These are phyloP conservation scores for Brachionus rotundiformis DNA, from an alignment of 1,140 invertebrate species.

Conservation along the genomic window DNA sequence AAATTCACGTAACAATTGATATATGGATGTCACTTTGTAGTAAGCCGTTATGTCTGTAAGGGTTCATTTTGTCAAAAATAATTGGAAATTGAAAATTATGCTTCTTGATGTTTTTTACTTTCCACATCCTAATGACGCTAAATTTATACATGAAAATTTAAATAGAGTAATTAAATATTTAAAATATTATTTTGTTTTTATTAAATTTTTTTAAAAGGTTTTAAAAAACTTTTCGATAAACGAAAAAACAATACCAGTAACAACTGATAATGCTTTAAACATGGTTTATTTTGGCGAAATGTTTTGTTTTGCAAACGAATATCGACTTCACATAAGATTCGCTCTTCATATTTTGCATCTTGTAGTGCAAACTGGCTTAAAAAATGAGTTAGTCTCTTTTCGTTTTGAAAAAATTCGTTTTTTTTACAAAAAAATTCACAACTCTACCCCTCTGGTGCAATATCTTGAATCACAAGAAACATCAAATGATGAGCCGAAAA, in stretches of 20 bases:
- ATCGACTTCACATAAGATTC: background rate
- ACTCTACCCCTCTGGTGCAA: background rate
- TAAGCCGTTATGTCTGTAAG: too few relatives aligned
- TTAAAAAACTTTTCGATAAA: background rate
- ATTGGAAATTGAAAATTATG: constrained; percentile 54
- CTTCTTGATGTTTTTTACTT: constrained; percentile 51
- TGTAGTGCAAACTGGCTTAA: background rate
- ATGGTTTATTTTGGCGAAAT: background rate
- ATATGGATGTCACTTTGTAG: too few relatives aligned
- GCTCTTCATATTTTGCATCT: background rate
- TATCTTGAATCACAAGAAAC: background rate
- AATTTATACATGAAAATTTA: constrained; percentile 52
- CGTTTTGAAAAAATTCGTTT: too few relatives aligned
- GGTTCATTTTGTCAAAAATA: constrained; percentile 53
- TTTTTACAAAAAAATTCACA: background rate
- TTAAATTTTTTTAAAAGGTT: background rate
- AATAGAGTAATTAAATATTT: constrained; percentile 28
- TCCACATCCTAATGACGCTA: constrained; percentile 51
- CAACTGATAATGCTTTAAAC: background rate
- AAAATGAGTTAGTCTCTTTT: background rate
- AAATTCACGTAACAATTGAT: too few relatives aligned
- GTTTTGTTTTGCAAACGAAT: background rate
- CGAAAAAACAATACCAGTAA: background rate
- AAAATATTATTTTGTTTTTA: background rate
- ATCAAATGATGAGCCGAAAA: background rate